These are phyloP conservation scores for Rattus rattus DNA, from an alignment of 2,113 vertebrate species.

Conservation along the genomic window DNA sequence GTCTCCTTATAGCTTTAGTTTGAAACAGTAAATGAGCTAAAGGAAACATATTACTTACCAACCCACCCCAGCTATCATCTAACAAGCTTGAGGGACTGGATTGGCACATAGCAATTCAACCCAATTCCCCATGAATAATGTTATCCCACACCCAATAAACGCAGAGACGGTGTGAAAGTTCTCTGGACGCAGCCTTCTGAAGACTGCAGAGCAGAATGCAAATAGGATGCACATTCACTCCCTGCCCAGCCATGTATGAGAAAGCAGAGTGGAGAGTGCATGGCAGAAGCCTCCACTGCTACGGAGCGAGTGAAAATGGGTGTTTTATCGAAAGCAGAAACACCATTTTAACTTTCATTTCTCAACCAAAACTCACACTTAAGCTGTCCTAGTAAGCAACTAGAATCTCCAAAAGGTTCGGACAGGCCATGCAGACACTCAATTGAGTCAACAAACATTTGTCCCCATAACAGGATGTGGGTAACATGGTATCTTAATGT, in stretches of 20 bases:
- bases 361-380: conserved; percentile 47
- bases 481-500: not conserved
- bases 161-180: not conserved
- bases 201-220: conserved; percentile 8
- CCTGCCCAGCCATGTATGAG: not conserved
- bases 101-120: conserved; percentile 45
- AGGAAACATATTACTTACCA: conserved; percentile 42
- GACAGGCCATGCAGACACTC: conserved; percentile 35
- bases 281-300: not conserved
- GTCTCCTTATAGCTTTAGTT: conserved; percentile 49
- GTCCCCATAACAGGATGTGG: not conserved
- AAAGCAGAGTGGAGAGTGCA: not conserved
- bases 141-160: conserved; percentile 27
- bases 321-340: conserved; percentile 42
- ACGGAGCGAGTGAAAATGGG: not conserved
- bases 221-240: conserved; percentile 15
- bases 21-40: conserved; percentile 48
- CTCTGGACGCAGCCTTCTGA: conserved; percentile 8
- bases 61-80: conserved; percentile 41
- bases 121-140: conserved; percentile 31
- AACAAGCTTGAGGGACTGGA: conserved; percentile 11
- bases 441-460: conserved; percentile 36
- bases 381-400: conserved; percentile 33
- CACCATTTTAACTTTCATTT: conserved; percentile 30
- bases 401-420: conserved; percentile 29